Percentiles rank a stretch among this genome's conserved stretches.
Evolutionary conservation across 1,140 invertebrate species (phyloP).

Genomic region (Lordiphosa clarofinis): DNA sequence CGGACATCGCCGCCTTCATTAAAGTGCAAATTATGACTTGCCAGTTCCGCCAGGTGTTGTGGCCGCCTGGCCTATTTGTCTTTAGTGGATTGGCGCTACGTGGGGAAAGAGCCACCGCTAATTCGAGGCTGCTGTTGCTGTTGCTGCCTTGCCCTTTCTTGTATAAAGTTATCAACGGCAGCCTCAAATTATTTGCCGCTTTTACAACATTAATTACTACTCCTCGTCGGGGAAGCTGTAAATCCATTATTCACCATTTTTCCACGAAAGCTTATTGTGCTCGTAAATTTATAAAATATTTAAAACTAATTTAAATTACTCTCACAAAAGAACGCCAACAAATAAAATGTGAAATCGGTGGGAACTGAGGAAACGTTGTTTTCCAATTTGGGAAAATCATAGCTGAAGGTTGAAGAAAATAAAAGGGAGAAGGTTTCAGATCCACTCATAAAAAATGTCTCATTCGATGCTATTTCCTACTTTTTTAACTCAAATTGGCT

Average conservation of each 20-base stretch:
- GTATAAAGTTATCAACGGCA: constrained; percentile 72
- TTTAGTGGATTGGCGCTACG: constrained; percentile 38
- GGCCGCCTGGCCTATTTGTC: constrained; percentile 70
- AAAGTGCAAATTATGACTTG: constrained; percentile 78
- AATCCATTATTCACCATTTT: constrained; percentile 31
- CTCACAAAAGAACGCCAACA: too few species aligned
- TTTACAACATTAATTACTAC: constrained; percentile 60
- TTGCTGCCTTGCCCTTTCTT: constrained; percentile 44
- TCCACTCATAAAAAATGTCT: too few species aligned
- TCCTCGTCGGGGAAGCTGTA: constrained; percentile 38
- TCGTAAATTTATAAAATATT: too few species aligned
- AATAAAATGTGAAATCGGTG: too few species aligned
- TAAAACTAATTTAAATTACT: too few species aligned
- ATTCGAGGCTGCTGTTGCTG: constrained; percentile 3
- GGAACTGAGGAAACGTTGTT: too few species aligned
- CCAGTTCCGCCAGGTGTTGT: constrained; percentile 76
- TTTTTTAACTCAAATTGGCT: too few species aligned
- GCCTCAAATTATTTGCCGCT: constrained; percentile 39
- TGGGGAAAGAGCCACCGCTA: constrained; percentile 6
- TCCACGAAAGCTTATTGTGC: background rate
- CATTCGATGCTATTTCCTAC: too few species aligned
- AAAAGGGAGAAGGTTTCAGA: too few species aligned
- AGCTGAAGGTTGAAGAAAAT: too few species aligned
- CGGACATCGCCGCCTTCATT: constrained; percentile 59
- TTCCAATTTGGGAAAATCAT: too few species aligned